Percentiles rank a stretch among this genome's conserved stretches.
Conservation (phyloP, 2,797 vertebrate genomes). For the Synaphobranchus kaupii region DNA sequence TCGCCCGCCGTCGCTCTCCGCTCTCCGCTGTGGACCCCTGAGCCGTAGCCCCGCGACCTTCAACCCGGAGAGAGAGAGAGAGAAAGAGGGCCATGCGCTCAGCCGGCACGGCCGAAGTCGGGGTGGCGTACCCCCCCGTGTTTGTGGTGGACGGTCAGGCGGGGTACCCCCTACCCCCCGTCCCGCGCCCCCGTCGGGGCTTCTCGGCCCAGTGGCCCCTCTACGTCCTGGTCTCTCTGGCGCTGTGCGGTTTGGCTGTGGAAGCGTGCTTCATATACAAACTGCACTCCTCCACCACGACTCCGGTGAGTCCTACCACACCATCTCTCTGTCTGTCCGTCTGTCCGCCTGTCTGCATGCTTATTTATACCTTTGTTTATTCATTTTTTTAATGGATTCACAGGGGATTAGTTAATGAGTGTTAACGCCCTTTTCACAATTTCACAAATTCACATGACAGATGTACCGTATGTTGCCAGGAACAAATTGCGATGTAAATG, state of each 20-base stretch:
- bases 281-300: constrained; percentile 49
- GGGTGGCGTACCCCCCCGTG: constrained; percentile 46
- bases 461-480: not conserved
- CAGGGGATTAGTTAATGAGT: not conserved
- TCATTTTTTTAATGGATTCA: not conserved
- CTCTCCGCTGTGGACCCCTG: not conserved
- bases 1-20: not conserved
- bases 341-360: not conserved
- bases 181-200: not conserved
- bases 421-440: not conserved
- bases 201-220: constrained; percentile 53
- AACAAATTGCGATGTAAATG: not conserved
- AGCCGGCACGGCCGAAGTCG: constrained; percentile 38
- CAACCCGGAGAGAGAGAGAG: not conserved
- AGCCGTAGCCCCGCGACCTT: too few relatives aligned
- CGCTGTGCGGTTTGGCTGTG: constrained; percentile 59
- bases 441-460: not conserved
- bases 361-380: not conserved
- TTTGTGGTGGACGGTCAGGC: constrained; percentile 63
- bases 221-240: constrained; percentile 63
- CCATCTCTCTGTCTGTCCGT: not conserved
- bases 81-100: not conserved
- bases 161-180: constrained; percentile 55
- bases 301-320: constrained; percentile 48
- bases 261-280: constrained; percentile 71